Conservation (phyloP, 2,113 vertebrate species). For the Benitochromis conjunctus region DNA sequence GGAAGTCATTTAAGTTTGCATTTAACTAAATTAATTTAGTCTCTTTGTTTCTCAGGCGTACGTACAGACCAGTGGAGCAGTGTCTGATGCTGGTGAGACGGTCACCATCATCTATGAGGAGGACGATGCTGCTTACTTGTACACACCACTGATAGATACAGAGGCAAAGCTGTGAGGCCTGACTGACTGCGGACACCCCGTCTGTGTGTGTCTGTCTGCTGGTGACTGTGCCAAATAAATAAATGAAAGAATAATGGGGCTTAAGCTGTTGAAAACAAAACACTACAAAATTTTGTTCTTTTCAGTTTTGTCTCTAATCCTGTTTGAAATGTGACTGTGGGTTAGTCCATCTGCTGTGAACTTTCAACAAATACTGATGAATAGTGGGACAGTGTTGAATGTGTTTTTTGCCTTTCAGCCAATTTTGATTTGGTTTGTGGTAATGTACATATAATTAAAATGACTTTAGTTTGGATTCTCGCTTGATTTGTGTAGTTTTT, state of each 20-base stretch:
- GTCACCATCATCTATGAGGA: conserved; percentile 75
- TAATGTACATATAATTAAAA: not conserved
- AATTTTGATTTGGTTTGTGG: not conserved
- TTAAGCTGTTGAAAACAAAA: not conserved
- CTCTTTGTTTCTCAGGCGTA: conserved; percentile 53
- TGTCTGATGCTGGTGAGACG: conserved; percentile 36
- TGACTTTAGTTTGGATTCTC: not conserved
- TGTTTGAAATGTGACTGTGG: not conserved
- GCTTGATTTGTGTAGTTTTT: not conserved
- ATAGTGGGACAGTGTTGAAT: not conserved
- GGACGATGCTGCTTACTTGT: conserved; percentile 57
- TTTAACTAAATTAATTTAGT: not conserved
- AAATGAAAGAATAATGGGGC: not conserved
- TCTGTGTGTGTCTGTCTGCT: not conserved
- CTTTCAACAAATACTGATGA: conserved; percentile 10
- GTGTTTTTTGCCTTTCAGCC: not conserved
- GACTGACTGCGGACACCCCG: not conserved
- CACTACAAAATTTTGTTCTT: not conserved
- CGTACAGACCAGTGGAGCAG: conserved; percentile 39
- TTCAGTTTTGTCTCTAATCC: not conserved
- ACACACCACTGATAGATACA: conserved; percentile 14
- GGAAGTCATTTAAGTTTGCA: not conserved
- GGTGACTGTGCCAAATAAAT: not conserved
- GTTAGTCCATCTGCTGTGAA: not conserved
- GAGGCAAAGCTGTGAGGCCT: conserved; percentile 12